Evolutionary conservation across 1,140 invertebrate genomes (phyloP).

Genomic region (Diachasmimorpha longicaudata): DNA sequence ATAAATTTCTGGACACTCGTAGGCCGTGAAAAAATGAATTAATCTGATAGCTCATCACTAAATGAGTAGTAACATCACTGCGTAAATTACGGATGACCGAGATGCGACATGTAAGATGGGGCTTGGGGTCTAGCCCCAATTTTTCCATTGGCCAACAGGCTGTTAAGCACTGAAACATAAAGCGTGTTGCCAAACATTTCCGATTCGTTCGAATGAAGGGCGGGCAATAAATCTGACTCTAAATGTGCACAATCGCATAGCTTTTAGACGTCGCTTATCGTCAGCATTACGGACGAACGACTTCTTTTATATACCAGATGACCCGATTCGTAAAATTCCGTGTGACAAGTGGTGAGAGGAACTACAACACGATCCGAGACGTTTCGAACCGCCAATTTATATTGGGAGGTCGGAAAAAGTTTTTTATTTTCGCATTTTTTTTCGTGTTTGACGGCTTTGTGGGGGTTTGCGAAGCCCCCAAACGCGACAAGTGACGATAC

Average conservation of each 20-base stretch:
- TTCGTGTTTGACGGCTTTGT: no score
- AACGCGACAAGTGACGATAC: no score
- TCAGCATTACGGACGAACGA: constrained; percentile 35
- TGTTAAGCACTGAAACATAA: not conserved
- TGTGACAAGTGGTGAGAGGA: not conserved
- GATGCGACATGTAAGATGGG: no score
- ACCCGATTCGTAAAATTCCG: constrained; percentile 17
- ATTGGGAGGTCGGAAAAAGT: constrained; percentile 38
- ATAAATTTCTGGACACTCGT: no score
- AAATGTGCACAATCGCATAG: constrained; percentile 36
- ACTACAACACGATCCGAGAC: constrained; percentile 24
- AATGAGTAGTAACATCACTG: no score
- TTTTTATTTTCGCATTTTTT: no score
- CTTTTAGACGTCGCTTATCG: constrained; percentile 39
- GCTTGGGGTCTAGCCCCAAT: not conserved
- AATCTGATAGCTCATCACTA: no score
- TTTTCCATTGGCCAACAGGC: not conserved
- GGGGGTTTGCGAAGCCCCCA: no score
- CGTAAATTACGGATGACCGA: no score
- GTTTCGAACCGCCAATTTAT: constrained; percentile 35
- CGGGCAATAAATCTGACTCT: constrained; percentile 36
- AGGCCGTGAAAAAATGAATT: no score
- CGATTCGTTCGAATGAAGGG: constrained; percentile 12
- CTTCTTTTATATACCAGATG: constrained; percentile 36
- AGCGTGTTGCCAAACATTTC: not conserved